Conservation (phyloP, 2,888 invertebrate genomes). For the Chymomyza amoena region DNA sequence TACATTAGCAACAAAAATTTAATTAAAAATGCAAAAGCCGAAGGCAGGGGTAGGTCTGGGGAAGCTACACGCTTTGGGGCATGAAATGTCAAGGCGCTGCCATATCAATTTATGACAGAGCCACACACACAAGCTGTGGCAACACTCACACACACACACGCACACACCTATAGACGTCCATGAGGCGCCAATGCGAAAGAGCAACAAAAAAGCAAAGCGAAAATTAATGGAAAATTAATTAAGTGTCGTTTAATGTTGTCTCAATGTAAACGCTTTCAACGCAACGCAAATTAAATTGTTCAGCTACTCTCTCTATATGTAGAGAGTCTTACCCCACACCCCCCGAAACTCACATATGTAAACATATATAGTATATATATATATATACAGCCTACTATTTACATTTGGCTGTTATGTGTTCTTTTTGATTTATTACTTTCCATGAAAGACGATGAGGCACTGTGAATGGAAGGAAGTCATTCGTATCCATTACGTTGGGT, state of each 20-base stretch:
- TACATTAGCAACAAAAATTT: slow-evolving; percentile 37
- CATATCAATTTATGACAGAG: slow-evolving; percentile 56
- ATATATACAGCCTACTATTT: neutral
- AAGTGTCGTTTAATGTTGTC: slow-evolving; percentile 68
- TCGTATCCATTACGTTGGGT: slow-evolving; percentile 30
- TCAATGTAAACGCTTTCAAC: slow-evolving; percentile 70
- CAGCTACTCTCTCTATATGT: slow-evolving; percentile 5
- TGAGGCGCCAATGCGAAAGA: slow-evolving; percentile 14
- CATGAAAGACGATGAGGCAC: slow-evolving; percentile 29
- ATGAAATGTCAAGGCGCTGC: slow-evolving; percentile 48
- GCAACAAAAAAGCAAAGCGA: slow-evolving; percentile 35
- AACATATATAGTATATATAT: neutral
- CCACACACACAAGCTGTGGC: neutral
- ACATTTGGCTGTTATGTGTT: slow-evolving; percentile 9
- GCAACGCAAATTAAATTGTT: slow-evolving; percentile 65
- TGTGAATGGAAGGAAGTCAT: slow-evolving; percentile 38
- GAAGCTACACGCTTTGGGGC: too few relatives aligned
- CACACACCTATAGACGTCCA: neutral
- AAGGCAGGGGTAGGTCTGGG: neutral
- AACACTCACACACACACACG: neutral
- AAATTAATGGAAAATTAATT: slow-evolving; percentile 70
- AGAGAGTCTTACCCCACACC: neutral
- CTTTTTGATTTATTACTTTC: slow-evolving; percentile 66
- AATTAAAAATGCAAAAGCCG: slow-evolving; percentile 29
- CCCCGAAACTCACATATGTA: too few relatives aligned